Conservation (phyloP, 2,113 vertebrate genomes). For the Burhinus bistriatus region DNA sequence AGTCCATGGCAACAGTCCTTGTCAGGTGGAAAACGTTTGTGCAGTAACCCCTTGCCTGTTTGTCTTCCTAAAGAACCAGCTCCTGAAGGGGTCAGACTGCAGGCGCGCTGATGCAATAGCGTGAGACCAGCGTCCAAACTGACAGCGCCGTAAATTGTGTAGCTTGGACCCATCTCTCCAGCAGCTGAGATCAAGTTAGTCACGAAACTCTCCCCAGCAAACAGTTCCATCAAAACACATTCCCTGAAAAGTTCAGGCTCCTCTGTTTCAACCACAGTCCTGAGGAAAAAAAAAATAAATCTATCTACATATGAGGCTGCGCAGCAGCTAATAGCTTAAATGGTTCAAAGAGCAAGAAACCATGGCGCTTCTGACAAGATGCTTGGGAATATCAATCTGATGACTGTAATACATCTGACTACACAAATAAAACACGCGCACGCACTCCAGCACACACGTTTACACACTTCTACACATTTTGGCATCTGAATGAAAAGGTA, state of each 20-base stretch:
- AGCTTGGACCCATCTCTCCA: background rate
- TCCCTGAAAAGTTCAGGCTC: background rate
- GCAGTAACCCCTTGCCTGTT: background rate
- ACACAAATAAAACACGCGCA: accelerated
- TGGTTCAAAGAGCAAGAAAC: background rate
- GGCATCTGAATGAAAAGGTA: too few relatives aligned
- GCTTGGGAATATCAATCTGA: background rate
- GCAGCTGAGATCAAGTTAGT: accelerated
- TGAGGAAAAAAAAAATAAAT: background rate
- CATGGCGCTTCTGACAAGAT: accelerated
- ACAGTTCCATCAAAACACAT: accelerated
- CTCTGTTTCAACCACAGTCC: accelerated
- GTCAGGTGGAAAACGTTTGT: background rate
- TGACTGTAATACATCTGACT: accelerated
- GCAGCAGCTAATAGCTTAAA: background rate
- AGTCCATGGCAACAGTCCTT: background rate
- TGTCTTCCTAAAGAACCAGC: background rate
- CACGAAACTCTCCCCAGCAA: accelerated
- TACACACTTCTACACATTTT: too few relatives aligned
- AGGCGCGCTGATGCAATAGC: background rate
- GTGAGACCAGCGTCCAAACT: accelerated
- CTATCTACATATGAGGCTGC: accelerated
- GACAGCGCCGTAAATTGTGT: accelerated
- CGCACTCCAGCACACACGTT: background rate
- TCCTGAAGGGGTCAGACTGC: accelerated